Evolutionary conservation across 2,113 vertebrate species (phyloP).

Genomic region (Orcinus orca): DNA sequence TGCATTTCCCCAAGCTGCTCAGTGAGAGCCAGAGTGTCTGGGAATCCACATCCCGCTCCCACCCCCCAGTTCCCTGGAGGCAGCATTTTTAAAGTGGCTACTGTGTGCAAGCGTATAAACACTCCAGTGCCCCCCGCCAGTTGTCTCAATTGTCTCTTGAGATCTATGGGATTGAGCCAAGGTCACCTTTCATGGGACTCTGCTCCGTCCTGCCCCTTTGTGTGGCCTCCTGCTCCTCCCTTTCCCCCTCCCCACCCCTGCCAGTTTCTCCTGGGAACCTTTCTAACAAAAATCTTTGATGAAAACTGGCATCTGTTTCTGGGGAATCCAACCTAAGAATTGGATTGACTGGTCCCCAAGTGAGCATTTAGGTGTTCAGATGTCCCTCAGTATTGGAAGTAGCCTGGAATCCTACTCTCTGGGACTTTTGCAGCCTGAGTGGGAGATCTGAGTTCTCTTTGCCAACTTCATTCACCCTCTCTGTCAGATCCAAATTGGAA

Average conservation of each 20-base stretch:
- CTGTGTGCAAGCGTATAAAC: not conserved
- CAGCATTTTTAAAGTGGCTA: not conserved
- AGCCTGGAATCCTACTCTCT: not conserved
- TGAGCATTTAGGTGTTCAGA: not conserved
- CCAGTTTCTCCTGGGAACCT: not conserved
- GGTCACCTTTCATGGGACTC: not conserved
- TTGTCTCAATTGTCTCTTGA: not conserved
- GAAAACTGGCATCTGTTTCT: not conserved
- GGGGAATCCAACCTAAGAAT: not conserved
- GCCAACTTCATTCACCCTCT: not conserved
- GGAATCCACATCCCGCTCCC: not conserved
- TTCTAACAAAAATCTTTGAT: not conserved
- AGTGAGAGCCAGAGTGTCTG: not conserved
- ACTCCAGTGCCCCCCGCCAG: not conserved
- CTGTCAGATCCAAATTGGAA: not conserved
- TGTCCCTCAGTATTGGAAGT: not conserved
- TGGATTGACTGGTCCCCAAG: not conserved
- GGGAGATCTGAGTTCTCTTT: not conserved
- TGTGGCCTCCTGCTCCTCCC: not conserved
- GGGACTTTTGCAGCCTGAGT: not conserved
- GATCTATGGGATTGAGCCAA: not conserved
- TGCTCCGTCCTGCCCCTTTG: not conserved
- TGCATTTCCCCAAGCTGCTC: not conserved
- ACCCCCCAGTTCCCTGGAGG: not conserved
- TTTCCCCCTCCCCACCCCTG: not conserved